These are phyloP conservation scores for Holotrichia oblita DNA, from an alignment of 1,140 invertebrate species.

Conservation along the genomic window DNA sequence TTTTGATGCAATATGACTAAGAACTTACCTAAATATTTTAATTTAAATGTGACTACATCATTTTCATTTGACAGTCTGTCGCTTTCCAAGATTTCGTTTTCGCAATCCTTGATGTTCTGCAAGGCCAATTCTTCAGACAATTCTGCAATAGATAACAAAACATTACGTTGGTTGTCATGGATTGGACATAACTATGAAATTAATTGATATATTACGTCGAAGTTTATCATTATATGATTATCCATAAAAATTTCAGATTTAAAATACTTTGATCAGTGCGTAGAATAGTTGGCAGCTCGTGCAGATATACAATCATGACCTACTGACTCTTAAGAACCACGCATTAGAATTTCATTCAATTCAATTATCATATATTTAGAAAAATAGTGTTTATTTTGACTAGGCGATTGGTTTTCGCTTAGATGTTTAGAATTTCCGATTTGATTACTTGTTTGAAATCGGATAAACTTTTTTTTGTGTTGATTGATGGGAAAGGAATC, in stretches of 20 bases:
- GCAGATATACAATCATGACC: background rate
- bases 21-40: constrained; percentile 71
- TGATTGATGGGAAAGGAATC: too few species aligned
- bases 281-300: background rate
- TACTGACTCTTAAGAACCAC: background rate
- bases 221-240: background rate
- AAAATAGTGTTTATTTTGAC: constrained; percentile 10
- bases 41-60: constrained; percentile 70
- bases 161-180: background rate
- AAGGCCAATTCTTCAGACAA: constrained; percentile 80
- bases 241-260: background rate
- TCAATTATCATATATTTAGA: background rate
- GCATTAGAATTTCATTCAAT: background rate
- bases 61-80: constrained; percentile 67
- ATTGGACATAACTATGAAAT: background rate
- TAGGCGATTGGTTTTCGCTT: background rate
- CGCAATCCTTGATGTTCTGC: constrained; percentile 71
- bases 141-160: constrained; percentile 65
- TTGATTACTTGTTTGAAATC: too few species aligned
- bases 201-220: background rate
- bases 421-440: background rate
- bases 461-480: too few species aligned
- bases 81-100: constrained; percentile 64
- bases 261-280: constrained; percentile 11
- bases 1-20: too few species aligned